A percentile compares a stretch with the other conserved stretches of the same genome.
phyloP scores from a whole-genome alignment of 2,113 vertebrate genomes.

The Echinops telfairi region DNA sequence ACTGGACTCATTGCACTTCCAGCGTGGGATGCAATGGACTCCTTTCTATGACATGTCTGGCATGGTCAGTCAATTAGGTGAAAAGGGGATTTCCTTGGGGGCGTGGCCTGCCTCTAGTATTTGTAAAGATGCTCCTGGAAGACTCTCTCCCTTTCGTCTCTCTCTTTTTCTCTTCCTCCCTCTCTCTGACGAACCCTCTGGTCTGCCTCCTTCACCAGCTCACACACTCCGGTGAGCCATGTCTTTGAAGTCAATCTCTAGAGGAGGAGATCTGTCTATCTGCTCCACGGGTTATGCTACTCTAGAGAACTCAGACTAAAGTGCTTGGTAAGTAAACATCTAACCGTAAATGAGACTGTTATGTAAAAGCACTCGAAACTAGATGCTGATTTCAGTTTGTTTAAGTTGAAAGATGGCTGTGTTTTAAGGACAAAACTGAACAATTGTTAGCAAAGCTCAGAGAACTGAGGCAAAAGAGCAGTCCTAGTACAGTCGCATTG shows the following conservation, averaged over 20 bases:
- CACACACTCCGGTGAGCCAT: not conserved
- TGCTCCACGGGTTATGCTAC: not conserved
- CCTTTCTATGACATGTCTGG: not conserved
- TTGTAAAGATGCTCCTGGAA: not conserved
- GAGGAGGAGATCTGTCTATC: not conserved
- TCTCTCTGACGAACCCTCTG: not conserved
- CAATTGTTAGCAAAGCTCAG: not conserved
- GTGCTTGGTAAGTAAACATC: not conserved
- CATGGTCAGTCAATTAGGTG: not conserved
- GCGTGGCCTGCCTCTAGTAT: not conserved
- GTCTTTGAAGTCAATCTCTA: not conserved
- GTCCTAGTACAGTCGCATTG: not conserved
- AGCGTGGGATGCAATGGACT: not conserved
- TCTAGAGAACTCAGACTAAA: not conserved
- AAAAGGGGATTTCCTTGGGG: not conserved
- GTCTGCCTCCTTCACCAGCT: not conserved
- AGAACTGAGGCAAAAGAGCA: not conserved
- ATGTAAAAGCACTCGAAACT: not conserved
- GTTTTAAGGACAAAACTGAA: constrained; percentile 4
- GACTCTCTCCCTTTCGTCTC: not conserved
- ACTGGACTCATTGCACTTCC: not conserved
- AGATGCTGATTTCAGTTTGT: not conserved
- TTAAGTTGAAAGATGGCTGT: not conserved
- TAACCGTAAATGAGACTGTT: not conserved
- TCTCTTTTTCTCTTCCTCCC: not conserved